Conservation (phyloP, 2,797 vertebrate genomes). For the Xenops minutus region DNA sequence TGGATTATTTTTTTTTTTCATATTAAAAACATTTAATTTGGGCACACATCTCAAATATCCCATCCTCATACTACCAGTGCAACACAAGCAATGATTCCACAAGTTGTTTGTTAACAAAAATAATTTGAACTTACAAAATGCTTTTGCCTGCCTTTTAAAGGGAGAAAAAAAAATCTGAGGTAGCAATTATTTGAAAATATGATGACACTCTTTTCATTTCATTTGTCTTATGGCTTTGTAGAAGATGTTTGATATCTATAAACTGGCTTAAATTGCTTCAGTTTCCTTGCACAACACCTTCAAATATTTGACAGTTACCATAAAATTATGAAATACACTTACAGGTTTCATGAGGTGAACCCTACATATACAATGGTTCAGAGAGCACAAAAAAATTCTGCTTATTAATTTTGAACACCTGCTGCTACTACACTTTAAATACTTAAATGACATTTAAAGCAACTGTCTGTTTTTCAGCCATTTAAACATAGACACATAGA, state of each 20-base stretch:
- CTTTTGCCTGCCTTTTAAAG: conserved; percentile 30
- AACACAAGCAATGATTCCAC: not conserved
- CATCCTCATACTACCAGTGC: not conserved
- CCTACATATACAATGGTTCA: not conserved
- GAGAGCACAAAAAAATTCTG: not conserved
- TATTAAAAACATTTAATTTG: not conserved
- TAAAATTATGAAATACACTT: not conserved
- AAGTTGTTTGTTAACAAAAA: not conserved
- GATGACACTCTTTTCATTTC: conserved; percentile 13
- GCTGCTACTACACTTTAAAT: conserved; percentile 22
- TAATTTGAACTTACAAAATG: not conserved
- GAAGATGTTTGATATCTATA: not conserved
- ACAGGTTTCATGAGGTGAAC: conserved; percentile 15
- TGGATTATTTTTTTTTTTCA: not conserved
- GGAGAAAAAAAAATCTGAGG: conserved; percentile 53
- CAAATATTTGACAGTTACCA: not conserved
- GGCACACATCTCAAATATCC: not conserved
- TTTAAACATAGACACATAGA: conserved; percentile 46
- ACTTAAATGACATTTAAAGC: conserved; percentile 33
- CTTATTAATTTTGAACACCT: conserved; percentile 15
- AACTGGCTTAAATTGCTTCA: conserved; percentile 40
- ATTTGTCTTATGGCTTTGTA: conserved; percentile 73
- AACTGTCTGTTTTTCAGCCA: conserved; percentile 14
- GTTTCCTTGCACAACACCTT: conserved; percentile 43
- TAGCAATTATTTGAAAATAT: conserved; percentile 59